Base-by-base conservation (phyloP, 2,888 invertebrate species). In the Leptarthrus brevirostris region DNA sequence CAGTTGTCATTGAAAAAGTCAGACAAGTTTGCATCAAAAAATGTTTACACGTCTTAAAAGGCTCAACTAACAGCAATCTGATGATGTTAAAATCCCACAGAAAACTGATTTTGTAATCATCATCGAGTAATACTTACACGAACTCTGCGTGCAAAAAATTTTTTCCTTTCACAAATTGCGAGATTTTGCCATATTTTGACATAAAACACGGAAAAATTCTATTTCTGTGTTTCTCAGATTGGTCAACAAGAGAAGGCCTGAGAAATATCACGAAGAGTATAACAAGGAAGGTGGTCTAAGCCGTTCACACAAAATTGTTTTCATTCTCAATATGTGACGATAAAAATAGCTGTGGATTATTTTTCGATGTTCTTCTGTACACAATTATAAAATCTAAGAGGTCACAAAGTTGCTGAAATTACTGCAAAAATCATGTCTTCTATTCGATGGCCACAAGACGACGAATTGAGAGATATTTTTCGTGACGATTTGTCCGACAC, bases 191-290 rank as follows among this genome's bases (percentile, higher is more conserved):
- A 56, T 56, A 56, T 56, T 30, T 56, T 56, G 24, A 56, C 14
- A 30, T 14, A 56, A 56, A 56, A 56, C 56, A 56, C 56, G 56
- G 26, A 56, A 56, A 56, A 26, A 24, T 56, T 56, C 56, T 30
- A 56, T 56, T 56, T 56, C 16, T 54, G 54, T 22, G 14, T 3
- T 20, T 52, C 20, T 24, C 24, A 10, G n/a, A 56, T 56, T 26
- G 8, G 26, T 5, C 56, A 56, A 10, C 56, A 2, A 22, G 53
- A 53, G n/a, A 12, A 8, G 22, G 14, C 10, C 18, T 16, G 24
- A 20, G 30, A 56, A n/a, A n/a, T n/a, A n/a, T n/a, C n/a, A n/a
- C n/a, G n/a, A n/a, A n/a, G n/a, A n/a, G n/a, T n/a, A n/a, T n/a
- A n/a, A n/a, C n/a, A n/a, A n/a, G n/a, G n/a, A n/a, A n/a, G 26